Evolutionary conservation across 2,888 invertebrate genomes (phyloP), one percentile per base, ranked within the genome.

Genomic region (Rutpela maculata): DNA sequence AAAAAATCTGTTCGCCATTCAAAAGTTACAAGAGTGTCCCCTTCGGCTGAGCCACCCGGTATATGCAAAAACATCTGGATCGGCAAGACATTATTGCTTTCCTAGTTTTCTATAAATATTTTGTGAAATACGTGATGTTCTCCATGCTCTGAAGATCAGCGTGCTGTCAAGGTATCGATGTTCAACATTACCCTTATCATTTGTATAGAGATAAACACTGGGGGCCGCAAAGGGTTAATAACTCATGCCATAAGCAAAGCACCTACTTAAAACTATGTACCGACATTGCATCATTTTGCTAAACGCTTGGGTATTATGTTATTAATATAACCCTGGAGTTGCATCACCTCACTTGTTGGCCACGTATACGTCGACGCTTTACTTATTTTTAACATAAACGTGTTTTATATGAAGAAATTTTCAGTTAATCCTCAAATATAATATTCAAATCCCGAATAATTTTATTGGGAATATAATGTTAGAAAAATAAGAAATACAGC

Each of bases 121-220:
- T 15, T 15, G 43, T 9, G 15, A 43, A 15, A 31, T 65, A 65
- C 63, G 63, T 65, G 63, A 38, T 65, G 18, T 65, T 38, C 5
- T 26, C 38, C 63, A 65, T 65, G 63, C 18, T 11, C 1, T 0
- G 5, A 15, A 31, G 18, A 38, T 43, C 43, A 43, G 12, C 15
- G 43, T 15, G 12, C 0, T 43, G 7, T 10, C 7, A 43, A 38
- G 38, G 18, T 38, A 9, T 65, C 19, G 26, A 60, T 15, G 60
- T 60, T 19, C n/a, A 31, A 17, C 4, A 43, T 43, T 15, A 4
- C 43, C 43, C 43, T 43, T 43, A 43, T 43, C 43, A 43, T 11
- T 43, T 43, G 3, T 43, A 43, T 15, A 43, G 11, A 43, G 26
- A 63, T 31, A 63, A 63, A 15, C 31, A 63, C 15, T 43, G 12